Conservation (phyloP, 2,888 invertebrate genomes). For the Melanostoma scalare region DNA sequence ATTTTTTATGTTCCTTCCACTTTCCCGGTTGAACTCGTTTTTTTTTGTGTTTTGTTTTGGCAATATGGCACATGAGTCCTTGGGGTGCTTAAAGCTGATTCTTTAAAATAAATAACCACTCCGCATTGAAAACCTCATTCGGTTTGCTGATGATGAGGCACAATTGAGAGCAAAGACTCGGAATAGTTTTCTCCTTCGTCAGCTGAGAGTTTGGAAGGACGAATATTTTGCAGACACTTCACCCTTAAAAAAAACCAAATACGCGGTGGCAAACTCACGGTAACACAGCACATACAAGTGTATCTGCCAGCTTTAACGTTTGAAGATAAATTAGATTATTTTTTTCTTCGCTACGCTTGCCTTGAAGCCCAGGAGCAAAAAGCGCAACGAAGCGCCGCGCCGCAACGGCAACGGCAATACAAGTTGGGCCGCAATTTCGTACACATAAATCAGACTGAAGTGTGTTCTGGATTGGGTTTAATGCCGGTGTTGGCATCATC, state of each 20-base stretch:
- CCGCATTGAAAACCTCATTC: conserved; percentile 47
- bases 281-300: conserved; percentile 49
- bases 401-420: conserved; percentile 50
- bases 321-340: conserved; percentile 54
- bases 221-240: neutral
- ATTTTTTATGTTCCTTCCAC: conserved; percentile 15
- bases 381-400: conserved; percentile 43
- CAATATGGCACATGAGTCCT: conserved; percentile 35
- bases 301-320: conserved; percentile 49
- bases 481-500: conserved; percentile 54
- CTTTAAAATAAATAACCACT: conserved; percentile 56
- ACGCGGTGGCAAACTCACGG: conserved; percentile 39
- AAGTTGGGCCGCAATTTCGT: conserved; percentile 51
- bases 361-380: conserved; percentile 37
- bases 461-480: conserved; percentile 46
- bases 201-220: conserved; percentile 8
- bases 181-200: conserved; percentile 39
- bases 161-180: conserved; percentile 29
- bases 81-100: conserved; percentile 26
- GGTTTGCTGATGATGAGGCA: conserved; percentile 59
- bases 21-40: conserved; percentile 21
- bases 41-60: conserved; percentile 1
- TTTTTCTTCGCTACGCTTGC: conserved; percentile 23
- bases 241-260: conserved; percentile 9
- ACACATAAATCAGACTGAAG: conserved; percentile 63